These are phyloP conservation scores for Stegana nigrithorax DNA, from an alignment of 2,888 invertebrate genomes.

Conservation along the genomic window DNA sequence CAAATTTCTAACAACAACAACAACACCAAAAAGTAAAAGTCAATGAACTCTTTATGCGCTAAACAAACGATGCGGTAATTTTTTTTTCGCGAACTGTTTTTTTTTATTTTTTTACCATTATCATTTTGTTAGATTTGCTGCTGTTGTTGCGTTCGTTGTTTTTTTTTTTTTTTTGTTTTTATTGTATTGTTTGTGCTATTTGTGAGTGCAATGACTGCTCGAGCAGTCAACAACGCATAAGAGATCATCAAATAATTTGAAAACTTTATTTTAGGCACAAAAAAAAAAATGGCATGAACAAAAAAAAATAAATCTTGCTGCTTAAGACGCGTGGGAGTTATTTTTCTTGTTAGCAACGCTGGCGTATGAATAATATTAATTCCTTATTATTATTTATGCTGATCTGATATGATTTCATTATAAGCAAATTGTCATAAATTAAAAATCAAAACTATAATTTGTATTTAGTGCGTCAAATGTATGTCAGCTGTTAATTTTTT, in stretches of 20 bases:
- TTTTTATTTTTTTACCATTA: slow-evolving; percentile 42
- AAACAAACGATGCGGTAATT: slow-evolving; percentile 10
- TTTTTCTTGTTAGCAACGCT: background rate
- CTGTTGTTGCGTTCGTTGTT: slow-evolving; percentile 21
- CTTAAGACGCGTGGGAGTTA: slow-evolving; percentile 1
- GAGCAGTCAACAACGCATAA: slow-evolving; percentile 31
- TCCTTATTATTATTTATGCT: background rate
- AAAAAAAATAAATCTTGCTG: background rate
- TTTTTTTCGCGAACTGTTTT: slow-evolving; percentile 25
- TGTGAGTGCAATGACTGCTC: slow-evolving; percentile 36
- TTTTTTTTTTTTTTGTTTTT: slow-evolving; percentile 25
- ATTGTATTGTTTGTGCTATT: slow-evolving; percentile 40
- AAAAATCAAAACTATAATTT: slow-evolving; percentile 3
- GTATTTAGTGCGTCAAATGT: background rate
- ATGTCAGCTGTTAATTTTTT: slow-evolving; percentile 20
- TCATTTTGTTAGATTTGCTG: slow-evolving; percentile 28
- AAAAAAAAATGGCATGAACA: background rate
- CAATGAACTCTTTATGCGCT: slow-evolving; percentile 58
- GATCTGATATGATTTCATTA: too few species aligned
- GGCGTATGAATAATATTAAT: slow-evolving; percentile 4
- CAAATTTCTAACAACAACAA: slow-evolving; percentile 4
- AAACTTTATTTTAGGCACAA: slow-evolving; percentile 32
- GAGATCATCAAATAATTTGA: slow-evolving; percentile 20
- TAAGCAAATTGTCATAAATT: too few species aligned
- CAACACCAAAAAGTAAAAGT: slow-evolving; percentile 33